A percentile compares a stretch with the other conserved stretches of the same genome.
These are phyloP conservation scores for Macrochelys suwanniensis DNA, from an alignment of 2,797 vertebrate genomes.

Conservation along the genomic window DNA sequence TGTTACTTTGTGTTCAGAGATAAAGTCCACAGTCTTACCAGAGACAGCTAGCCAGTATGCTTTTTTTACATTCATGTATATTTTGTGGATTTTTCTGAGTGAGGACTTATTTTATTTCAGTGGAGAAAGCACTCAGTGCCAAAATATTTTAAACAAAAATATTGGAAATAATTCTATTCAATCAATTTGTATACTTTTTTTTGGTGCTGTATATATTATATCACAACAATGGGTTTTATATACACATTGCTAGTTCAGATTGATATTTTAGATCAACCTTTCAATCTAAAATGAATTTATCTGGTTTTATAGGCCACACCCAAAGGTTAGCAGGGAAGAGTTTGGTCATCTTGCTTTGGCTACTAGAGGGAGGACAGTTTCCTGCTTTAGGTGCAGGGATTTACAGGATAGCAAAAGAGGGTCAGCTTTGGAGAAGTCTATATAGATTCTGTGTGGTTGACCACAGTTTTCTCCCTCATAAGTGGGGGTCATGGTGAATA, in stretches of 20 bases:
- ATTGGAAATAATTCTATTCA: too few species aligned
- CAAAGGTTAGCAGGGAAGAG: background rate
- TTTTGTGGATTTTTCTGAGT: too few species aligned
- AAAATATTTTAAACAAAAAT: too few species aligned
- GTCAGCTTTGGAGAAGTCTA: background rate
- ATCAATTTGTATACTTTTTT: too few species aligned
- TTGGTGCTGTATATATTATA: too few species aligned
- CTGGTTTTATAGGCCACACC: background rate
- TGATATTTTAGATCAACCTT: background rate
- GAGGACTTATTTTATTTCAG: too few species aligned
- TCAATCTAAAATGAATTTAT: background rate
- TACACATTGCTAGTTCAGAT: background rate
- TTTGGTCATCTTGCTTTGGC: background rate
- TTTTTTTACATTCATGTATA: too few species aligned
- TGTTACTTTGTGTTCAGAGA: too few species aligned
- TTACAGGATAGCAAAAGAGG: background rate
- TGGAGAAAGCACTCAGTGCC: too few species aligned
- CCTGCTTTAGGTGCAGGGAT: background rate
- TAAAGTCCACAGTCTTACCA: too few species aligned
- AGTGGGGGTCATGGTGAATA: background rate
- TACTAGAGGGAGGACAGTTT: background rate
- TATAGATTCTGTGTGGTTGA: background rate
- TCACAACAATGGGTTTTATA: too few species aligned
- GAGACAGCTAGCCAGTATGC: too few species aligned
- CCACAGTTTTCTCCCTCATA: background rate